Percentiles rank a stretch among this genome's conserved stretches.
phyloP scores from a whole-genome alignment of 2,113 vertebrate genomes.

The Megaceryle maxima region DNA sequence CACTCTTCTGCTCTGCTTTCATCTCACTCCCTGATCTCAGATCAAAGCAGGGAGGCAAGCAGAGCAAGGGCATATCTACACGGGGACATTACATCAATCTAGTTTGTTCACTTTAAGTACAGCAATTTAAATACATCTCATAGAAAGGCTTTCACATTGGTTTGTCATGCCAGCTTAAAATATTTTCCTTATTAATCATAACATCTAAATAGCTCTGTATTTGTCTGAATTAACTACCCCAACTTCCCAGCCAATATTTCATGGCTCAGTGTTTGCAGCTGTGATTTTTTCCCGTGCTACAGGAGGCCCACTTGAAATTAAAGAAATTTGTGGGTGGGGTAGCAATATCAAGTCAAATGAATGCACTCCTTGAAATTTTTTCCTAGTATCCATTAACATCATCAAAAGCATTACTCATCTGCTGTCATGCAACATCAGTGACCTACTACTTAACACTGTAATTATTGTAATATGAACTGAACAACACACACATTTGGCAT shows the following conservation, averaged over 20 bases:
- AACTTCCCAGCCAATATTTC: not conserved
- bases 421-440: not conserved
- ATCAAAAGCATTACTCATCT: not conserved
- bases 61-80: constrained; percentile 37
- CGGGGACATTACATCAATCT: not conserved
- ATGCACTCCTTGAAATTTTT: not conserved
- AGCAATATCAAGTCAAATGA: not conserved
- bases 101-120: constrained; percentile 15
- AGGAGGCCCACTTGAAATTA: not conserved
- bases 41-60: constrained; percentile 44
- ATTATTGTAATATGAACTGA: not conserved
- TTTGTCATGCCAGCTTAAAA: not conserved
- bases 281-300: not conserved
- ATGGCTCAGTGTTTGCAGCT: not conserved
- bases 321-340: not conserved
- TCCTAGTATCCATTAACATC: not conserved
- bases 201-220: not conserved
- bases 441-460: not conserved
- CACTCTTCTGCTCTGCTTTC: constrained; percentile 48
- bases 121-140: constrained; percentile 21
- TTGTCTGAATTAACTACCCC: not conserved
- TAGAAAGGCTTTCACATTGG: not conserved
- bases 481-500: not conserved
- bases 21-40: constrained; percentile 8
- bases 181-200: constrained; percentile 47